Percentiles rank a stretch among this genome's conserved stretches.
Evolutionary conservation across 2,888 invertebrate genomes (phyloP).

Genomic region (Barypeithes pellucidus): DNA sequence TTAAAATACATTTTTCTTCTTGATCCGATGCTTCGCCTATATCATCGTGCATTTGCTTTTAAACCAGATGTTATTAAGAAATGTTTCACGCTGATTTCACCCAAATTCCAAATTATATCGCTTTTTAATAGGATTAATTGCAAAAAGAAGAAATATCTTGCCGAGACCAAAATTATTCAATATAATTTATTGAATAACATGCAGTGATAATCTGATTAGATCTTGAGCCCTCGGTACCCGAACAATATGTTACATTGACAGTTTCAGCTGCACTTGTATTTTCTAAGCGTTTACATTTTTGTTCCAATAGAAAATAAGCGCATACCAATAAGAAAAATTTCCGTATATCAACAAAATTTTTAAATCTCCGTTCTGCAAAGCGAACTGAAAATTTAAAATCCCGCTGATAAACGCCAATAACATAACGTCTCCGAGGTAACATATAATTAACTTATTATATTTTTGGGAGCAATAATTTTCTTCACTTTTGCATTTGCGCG

Average conservation of each 20-base stretch:
- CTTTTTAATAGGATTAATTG: conserved; percentile 15
- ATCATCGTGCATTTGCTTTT: not conserved
- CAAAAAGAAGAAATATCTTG: conserved; percentile 19
- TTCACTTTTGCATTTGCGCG: conserved; percentile 59
- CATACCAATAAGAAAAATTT: too few species aligned
- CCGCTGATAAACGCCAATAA: too few species aligned
- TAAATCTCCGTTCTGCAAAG: too few species aligned
- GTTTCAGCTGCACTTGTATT: too few species aligned
- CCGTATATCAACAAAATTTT: too few species aligned
- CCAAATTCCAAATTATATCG: conserved; percentile 69
- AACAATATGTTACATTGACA: too few species aligned
- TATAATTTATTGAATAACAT: conserved; percentile 3
- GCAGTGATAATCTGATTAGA: not conserved
- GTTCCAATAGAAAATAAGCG: too few species aligned
- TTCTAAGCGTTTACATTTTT: too few species aligned
- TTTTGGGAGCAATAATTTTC: not conserved
- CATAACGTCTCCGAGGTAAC: too few species aligned
- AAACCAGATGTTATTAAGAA: conserved; percentile 25
- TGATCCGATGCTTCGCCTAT: not conserved
- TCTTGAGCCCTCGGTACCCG: too few species aligned
- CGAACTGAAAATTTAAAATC: too few species aligned
- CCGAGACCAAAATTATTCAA: not conserved
- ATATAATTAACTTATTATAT: not conserved
- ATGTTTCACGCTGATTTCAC: conserved; percentile 68
- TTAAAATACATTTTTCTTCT: too few species aligned